Conservation (phyloP, 35 echinoderm and acorn worm genomes). For the Ophioderma brevispina region DNA sequence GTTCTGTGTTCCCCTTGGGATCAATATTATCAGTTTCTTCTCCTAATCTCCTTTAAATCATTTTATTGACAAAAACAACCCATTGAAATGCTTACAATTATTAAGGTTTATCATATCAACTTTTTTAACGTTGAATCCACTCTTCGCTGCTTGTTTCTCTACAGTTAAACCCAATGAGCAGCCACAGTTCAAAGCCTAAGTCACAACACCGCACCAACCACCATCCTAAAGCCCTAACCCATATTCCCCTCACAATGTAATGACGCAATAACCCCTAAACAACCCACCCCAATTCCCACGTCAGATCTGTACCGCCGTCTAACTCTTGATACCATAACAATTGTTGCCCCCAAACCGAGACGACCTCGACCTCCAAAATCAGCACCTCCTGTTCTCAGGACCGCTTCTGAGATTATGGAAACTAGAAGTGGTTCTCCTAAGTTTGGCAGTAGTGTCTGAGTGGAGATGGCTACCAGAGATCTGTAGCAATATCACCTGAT, state of each 20-base stretch:
- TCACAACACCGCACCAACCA: conserved; percentile 5
- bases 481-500: neutral
- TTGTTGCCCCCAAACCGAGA: conserved; percentile 23
- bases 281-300: conserved; percentile 18
- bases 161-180: conserved; percentile 37
- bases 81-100: too few relatives aligned
- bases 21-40: too few relatives aligned
- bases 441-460: neutral
- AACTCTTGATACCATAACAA: conserved; percentile 7
- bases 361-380: conserved; percentile 13
- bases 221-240: conserved; percentile 40
- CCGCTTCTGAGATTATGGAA: neutral
- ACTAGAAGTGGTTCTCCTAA: neutral
- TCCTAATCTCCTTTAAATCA: too few relatives aligned
- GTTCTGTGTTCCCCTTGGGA: too few relatives aligned
- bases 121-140: too few relatives aligned
- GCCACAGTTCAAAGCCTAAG: neutral
- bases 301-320: conserved; percentile 4
- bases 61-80: too few relatives aligned
- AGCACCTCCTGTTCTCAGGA: neutral
- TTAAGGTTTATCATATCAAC: too few relatives aligned
- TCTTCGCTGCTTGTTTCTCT: neutral
- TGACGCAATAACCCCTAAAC: conserved; percentile 73
- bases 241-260: conserved; percentile 64
- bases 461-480: neutral